Conservation (phyloP, 2,113 vertebrate species). For the Scomber scombrus region DNA sequence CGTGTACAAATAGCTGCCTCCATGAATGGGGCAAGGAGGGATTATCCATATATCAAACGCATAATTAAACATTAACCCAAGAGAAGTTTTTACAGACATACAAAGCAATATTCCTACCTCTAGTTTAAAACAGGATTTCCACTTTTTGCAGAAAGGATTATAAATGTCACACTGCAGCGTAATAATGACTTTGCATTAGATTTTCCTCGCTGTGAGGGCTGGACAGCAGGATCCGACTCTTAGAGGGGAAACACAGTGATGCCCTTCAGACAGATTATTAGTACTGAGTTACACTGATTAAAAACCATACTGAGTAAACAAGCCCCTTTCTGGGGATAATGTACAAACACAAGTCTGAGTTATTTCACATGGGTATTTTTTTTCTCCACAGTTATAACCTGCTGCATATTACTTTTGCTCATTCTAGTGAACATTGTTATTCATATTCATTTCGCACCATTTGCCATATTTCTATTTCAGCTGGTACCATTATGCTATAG, state of each 20-base stretch:
- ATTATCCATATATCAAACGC: not conserved
- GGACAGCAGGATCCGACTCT: constrained; percentile 7
- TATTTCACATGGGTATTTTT: constrained; percentile 1
- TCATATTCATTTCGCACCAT: not conserved
- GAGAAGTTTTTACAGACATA: not conserved
- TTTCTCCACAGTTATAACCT: not conserved
- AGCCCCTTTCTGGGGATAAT: constrained; percentile 21
- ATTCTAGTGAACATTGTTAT: not conserved
- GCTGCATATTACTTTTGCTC: not conserved
- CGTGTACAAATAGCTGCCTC: not conserved
- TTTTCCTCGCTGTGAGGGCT: not conserved
- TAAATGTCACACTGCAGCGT: constrained; percentile 22
- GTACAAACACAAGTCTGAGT: not conserved
- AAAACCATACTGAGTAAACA: constrained; percentile 40
- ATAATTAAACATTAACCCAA: not conserved
- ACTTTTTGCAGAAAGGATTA: constrained; percentile 11
- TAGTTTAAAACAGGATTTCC: not conserved
- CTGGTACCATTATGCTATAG: not conserved
- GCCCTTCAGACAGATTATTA: constrained; percentile 60
- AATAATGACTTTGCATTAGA: constrained; percentile 18
- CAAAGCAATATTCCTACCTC: not conserved
- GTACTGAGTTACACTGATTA: constrained; percentile 41
- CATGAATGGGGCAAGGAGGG: not conserved
- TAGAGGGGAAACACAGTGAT: constrained; percentile 26
- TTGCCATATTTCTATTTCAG: not conserved